These are phyloP conservation scores for Peribatodes rhomboidaria DNA, from an alignment of 2,888 invertebrate genomes.

Conservation along the genomic window DNA sequence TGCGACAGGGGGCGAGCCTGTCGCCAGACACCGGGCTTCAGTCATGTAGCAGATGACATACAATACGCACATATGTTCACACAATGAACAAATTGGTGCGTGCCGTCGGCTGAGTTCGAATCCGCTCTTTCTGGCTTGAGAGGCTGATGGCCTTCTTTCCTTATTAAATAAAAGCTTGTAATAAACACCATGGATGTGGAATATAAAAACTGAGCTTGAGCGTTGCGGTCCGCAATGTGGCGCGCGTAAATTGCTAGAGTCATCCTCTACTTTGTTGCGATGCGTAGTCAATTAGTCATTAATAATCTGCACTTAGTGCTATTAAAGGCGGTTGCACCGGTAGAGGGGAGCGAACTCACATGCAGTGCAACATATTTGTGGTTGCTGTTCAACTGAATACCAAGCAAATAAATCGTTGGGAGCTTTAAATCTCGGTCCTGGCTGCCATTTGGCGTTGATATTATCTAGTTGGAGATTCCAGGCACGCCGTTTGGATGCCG, in stretches of 20 bases:
- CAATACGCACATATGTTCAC: too few species aligned
- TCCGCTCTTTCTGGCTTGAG: background rate
- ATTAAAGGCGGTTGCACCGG: conserved; percentile 1
- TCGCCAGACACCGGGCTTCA: too few species aligned
- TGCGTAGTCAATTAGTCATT: conserved; percentile 9
- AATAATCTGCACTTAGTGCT: conserved; percentile 13
- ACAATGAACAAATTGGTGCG: too few species aligned
- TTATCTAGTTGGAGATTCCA: conserved; percentile 30
- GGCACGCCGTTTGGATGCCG: conserved; percentile 22
- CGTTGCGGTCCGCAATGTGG: background rate
- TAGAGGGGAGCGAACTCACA: background rate
- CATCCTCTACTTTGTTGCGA: conserved; percentile 4
- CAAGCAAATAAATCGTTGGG: conserved; percentile 15
- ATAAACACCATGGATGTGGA: too few species aligned
- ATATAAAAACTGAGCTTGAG: background rate
- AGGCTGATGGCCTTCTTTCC: background rate
- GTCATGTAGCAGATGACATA: too few species aligned
- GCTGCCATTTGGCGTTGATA: conserved; percentile 26
- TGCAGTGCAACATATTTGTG: background rate
- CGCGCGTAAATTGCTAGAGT: background rate
- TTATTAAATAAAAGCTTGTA: too few species aligned
- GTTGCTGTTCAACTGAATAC: conserved; percentile 19
- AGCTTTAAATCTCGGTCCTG: conserved; percentile 22
- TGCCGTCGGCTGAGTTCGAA: too few species aligned
- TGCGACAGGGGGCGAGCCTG: too few species aligned